A percentile compares a stretch with the other conserved stretches of the same genome.
These are phyloP conservation scores for Ianthella basta DNA, from an alignment of 37 sponge, comb jelly and placozoan genomes.

Conservation along the genomic window DNA sequence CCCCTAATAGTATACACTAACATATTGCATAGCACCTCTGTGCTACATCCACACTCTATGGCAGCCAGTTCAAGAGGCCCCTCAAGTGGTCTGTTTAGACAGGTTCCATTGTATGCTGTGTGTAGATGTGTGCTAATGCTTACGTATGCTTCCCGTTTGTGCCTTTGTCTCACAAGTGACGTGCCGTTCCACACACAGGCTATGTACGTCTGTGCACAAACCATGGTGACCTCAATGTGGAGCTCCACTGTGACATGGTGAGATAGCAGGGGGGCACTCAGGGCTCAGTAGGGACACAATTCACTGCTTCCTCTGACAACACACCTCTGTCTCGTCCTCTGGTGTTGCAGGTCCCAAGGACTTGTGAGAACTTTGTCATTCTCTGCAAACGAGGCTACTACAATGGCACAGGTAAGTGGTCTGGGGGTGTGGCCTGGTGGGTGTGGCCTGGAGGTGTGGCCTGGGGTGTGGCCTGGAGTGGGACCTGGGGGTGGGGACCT, in stretches of 20 bases:
- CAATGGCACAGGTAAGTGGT: constrained; percentile 76
- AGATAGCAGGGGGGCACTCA: neutral
- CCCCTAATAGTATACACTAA: too few species aligned
- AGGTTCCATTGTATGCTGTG: too few species aligned
- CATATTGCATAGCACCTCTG: too few species aligned
- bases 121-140: too few species aligned
- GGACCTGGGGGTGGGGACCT: neutral
- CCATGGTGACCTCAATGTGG: constrained; percentile 90
- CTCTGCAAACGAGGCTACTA: constrained; percentile 86
- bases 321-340: neutral
- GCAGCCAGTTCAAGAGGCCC: too few species aligned
- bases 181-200: too few species aligned
- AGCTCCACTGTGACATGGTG: constrained; percentile 89
- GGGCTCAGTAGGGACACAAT: too few species aligned
- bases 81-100: too few species aligned
- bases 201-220: constrained; percentile 87
- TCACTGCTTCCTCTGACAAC: neutral
- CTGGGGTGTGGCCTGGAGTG: neutral
- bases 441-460: neutral
- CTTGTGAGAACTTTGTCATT: constrained; percentile 90
- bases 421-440: neutral
- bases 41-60: too few species aligned
- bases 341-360: constrained; percentile 61
- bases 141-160: too few species aligned
- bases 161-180: too few species aligned